A percentile compares a stretch with the other conserved stretches of the same genome.
Evolutionary conservation across 2,888 invertebrate species (phyloP).

Genomic region (Cheilosia impressa): DNA sequence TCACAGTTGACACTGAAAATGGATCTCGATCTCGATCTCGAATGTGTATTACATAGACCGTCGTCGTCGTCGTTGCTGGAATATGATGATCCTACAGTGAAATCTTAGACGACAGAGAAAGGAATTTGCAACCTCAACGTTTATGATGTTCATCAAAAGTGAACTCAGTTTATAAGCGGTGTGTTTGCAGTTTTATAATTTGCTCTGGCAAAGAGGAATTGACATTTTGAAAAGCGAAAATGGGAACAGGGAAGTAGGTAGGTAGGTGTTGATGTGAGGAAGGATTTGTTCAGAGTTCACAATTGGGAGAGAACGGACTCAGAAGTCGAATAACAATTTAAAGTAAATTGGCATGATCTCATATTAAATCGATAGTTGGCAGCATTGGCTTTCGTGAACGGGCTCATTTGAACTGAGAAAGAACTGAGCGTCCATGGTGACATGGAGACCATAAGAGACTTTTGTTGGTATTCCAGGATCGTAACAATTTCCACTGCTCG

Average conservation of each 20-base stretch:
- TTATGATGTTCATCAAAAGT: conserved; percentile 28
- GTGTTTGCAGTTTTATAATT: conserved; percentile 9
- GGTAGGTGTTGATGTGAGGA: not conserved
- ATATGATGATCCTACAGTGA: conserved; percentile 61
- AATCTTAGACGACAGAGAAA: conserved; percentile 67
- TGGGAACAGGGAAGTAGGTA: conserved; percentile 6
- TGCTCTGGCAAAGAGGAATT: not conserved
- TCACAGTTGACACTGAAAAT: conserved; percentile 68
- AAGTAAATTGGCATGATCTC: too few species aligned
- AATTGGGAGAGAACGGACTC: too few species aligned
- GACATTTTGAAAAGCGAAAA: conserved; percentile 11
- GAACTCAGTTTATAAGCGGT: conserved; percentile 10
- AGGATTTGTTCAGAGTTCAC: too few species aligned
- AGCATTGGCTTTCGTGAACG: too few species aligned
- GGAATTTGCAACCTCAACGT: conserved; percentile 61
- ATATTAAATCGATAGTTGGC: too few species aligned
- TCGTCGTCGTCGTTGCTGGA: conserved; percentile 10
- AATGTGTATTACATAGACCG: conserved; percentile 7
- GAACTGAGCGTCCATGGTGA: too few species aligned
- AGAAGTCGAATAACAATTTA: too few species aligned
- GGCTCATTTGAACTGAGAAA: too few species aligned
- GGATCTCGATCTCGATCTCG: conserved; percentile 28
- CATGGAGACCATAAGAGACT: too few species aligned
- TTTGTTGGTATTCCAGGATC: too few species aligned
- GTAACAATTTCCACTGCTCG: too few species aligned